These are phyloP conservation scores for Lomographa bimaculata DNA, from an alignment of 2,888 invertebrate species.

Conservation along the genomic window DNA sequence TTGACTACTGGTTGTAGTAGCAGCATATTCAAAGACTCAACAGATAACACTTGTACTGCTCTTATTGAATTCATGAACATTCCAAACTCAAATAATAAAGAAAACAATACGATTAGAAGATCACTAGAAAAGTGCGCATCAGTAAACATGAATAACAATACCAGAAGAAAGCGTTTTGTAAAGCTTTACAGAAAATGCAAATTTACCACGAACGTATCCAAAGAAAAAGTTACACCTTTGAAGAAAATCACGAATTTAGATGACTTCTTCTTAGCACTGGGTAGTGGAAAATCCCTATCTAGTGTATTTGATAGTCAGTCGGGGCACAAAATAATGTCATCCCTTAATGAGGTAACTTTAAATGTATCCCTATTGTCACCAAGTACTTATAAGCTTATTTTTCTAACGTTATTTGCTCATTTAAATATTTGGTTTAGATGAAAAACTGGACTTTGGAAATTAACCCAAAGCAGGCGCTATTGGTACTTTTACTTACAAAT, in stretches of 20 bases:
- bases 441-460: slow-evolving; percentile 64
- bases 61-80: too few relatives aligned
- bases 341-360: slow-evolving; percentile 31
- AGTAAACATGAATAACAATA: slow-evolving; percentile 13
- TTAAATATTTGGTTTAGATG: slow-evolving; percentile 56
- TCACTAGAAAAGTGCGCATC: too few relatives aligned
- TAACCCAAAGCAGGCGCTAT: slow-evolving; percentile 61
- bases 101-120: too few relatives aligned
- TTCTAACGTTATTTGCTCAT: too few relatives aligned
- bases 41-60: background rate
- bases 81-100: too few relatives aligned
- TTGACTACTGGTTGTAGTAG: background rate
- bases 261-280: slow-evolving; percentile 66
- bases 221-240: slow-evolving; percentile 46
- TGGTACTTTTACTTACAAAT: slow-evolving; percentile 61
- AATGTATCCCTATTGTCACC: background rate
- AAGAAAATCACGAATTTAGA: slow-evolving; percentile 59
- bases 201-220: slow-evolving; percentile 51
- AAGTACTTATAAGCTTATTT: too few relatives aligned
- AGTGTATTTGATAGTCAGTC: slow-evolving; percentile 52
- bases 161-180: slow-evolving; percentile 42
- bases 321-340: slow-evolving; percentile 54
- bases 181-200: slow-evolving; percentile 63
- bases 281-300: slow-evolving; percentile 50
- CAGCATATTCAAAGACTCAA: background rate